These are phyloP conservation scores for Ernsta delagoae DNA, from an alignment of 2,888 invertebrate species.

Conservation along the genomic window DNA sequence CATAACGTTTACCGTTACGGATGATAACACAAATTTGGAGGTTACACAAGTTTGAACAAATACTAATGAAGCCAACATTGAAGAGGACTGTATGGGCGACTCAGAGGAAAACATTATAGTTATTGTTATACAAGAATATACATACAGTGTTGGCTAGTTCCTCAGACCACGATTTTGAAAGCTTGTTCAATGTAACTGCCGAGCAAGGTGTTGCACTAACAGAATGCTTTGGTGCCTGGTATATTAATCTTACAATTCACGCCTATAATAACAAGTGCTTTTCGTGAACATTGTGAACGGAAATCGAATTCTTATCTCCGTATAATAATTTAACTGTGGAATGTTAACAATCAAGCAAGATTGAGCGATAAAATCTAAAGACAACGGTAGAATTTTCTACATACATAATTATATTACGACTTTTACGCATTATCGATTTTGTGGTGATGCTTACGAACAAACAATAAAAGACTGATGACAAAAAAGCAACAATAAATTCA, in stretches of 20 bases:
- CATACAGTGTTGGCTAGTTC: too few species aligned
- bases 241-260: slow-evolving; percentile 29
- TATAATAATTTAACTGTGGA: not conserved
- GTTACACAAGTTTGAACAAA: slow-evolving; percentile 27
- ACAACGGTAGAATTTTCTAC: not conserved
- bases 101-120: slow-evolving; percentile 12
- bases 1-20: slow-evolving; percentile 28
- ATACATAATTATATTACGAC: not conserved
- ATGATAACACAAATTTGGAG: slow-evolving; percentile 23
- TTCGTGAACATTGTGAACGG: slow-evolving; percentile 12
- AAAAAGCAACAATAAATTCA: not conserved
- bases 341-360: not conserved
- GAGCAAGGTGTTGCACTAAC: slow-evolving; percentile 18
- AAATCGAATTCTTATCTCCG: slow-evolving; percentile 15
- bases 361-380: slow-evolving; percentile 1
- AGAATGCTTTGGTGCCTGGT: slow-evolving; percentile 16
- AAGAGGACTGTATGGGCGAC: slow-evolving; percentile 16
- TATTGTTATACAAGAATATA: too few species aligned
- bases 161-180: slow-evolving; percentile 17
- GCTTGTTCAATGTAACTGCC: not conserved
- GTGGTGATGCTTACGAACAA: not conserved
- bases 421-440: not conserved
- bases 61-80: slow-evolving; percentile 21
- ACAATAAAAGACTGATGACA: not conserved
- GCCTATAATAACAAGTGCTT: slow-evolving; percentile 18